Percentiles rank a stretch among this genome's conserved stretches.
Evolutionary conservation across 2,888 invertebrate genomes (phyloP).

Genomic region (Pristionchus maxplancki): DNA sequence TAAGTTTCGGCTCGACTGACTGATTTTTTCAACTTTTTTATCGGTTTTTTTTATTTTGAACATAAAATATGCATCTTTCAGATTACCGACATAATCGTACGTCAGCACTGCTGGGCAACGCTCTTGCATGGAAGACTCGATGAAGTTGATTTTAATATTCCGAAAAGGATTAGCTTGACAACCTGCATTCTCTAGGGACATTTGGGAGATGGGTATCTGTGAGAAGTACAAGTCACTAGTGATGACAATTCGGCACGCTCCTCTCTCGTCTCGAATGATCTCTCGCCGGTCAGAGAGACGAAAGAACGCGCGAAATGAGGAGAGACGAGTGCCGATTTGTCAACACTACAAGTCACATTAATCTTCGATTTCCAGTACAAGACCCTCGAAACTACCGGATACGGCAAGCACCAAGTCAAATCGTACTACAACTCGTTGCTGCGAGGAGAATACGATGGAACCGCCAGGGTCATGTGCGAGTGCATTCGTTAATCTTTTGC

Average conservation of each 20-base stretch:
- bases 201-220: no score
- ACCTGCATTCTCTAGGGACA: no score
- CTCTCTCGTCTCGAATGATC: no score
- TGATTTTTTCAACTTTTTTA: no score
- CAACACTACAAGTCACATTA: no score
- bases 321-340: no score
- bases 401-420: not conserved
- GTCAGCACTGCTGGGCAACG: not conserved
- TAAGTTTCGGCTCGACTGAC: no score
- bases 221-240: no score
- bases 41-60: no score
- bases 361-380: not conserved
- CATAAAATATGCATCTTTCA: not conserved
- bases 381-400: not conserved
- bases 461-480: not conserved
- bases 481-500: not conserved
- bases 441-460: not conserved
- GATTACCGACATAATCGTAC: not conserved
- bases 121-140: not conserved
- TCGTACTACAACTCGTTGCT: not conserved
- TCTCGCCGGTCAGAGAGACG: no score
- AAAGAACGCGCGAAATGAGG: no score
- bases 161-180: not conserved
- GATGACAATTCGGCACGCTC: no score
- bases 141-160: not conserved